Evolutionary conservation across 1,140 invertebrate genomes (phyloP).

Genomic region (Drosophila orena): DNA sequence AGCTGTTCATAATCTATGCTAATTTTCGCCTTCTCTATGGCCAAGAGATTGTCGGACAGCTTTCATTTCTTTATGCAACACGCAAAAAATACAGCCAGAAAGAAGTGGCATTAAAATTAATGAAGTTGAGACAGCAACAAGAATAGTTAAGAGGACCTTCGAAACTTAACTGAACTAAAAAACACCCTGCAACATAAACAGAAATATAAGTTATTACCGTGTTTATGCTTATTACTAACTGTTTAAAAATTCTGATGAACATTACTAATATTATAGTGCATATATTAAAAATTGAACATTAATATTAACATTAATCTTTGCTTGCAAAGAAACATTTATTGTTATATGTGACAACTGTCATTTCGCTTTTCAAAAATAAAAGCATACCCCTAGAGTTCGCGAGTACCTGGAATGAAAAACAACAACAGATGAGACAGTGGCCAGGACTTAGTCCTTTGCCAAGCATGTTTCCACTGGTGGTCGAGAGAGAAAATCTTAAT

Average conservation of each 20-base stretch:
- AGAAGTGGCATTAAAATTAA: slow-evolving; percentile 69
- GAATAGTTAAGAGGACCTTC: not conserved
- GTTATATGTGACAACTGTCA: not conserved
- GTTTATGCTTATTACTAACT: no score
- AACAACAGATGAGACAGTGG: slow-evolving; percentile 31
- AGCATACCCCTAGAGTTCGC: not conserved
- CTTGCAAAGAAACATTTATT: not conserved
- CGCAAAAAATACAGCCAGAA: slow-evolving; percentile 29
- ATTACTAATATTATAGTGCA: no score
- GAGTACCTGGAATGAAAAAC: not conserved
- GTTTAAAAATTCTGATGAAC: no score
- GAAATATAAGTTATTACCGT: not conserved
- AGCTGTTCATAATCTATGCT: slow-evolving; percentile 71
- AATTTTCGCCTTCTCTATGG: slow-evolving; percentile 65
- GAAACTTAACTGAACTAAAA: not conserved
- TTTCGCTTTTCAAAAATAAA: not conserved
- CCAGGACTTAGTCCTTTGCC: slow-evolving; percentile 32
- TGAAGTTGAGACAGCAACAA: slow-evolving; percentile 58
- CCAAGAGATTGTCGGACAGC: slow-evolving; percentile 45
- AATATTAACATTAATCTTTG: not conserved
- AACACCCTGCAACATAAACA: not conserved
- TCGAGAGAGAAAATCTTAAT: slow-evolving; percentile 61
- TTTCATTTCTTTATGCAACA: slow-evolving; percentile 49
- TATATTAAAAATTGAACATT: no score
- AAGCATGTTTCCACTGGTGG: slow-evolving; percentile 17